These are phyloP conservation scores for Eledone cirrhosa DNA, from an alignment of 2,888 invertebrate species.

Conservation along the genomic window DNA sequence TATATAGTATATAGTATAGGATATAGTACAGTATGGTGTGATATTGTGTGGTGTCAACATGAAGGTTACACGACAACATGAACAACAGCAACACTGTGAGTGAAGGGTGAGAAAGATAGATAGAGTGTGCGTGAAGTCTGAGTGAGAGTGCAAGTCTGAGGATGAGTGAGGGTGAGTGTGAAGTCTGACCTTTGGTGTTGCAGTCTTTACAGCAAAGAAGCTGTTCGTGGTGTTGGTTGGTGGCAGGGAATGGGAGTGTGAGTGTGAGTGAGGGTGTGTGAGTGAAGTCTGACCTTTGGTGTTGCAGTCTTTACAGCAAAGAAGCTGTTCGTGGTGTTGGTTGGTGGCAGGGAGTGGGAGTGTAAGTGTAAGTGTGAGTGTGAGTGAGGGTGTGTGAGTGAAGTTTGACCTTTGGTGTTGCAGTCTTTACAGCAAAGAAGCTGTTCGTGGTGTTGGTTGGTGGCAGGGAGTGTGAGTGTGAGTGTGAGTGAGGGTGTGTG, in stretches of 20 bases:
- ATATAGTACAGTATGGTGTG: too few species aligned
- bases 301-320: slow-evolving; percentile 63
- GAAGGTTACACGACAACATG: too few species aligned
- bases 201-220: slow-evolving; percentile 63
- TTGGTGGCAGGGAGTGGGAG: slow-evolving; percentile 41
- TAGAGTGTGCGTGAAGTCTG: slow-evolving; percentile 60
- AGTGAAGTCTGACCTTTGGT: slow-evolving; percentile 58
- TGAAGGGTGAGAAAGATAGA: slow-evolving; percentile 50
- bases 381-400: not conserved
- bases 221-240: slow-evolving; percentile 56
- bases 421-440: slow-evolving; percentile 63
- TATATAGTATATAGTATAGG: too few species aligned
- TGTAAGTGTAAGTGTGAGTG: not conserved
- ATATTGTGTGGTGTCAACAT: too few species aligned
- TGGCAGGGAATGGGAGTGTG: not conserved
- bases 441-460: slow-evolving; percentile 55
- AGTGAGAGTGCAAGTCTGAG: not conserved
- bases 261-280: not conserved
- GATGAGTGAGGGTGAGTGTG: not conserved
- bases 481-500: not conserved
- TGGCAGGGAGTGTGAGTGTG: too few species aligned
- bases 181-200: slow-evolving; percentile 60
- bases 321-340: slow-evolving; percentile 56
- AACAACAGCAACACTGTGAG: too few species aligned
- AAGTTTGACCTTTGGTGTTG: slow-evolving; percentile 60